Conservation (phyloP, 2,113 vertebrate genomes). For the Dicentrarchus labrax region DNA sequence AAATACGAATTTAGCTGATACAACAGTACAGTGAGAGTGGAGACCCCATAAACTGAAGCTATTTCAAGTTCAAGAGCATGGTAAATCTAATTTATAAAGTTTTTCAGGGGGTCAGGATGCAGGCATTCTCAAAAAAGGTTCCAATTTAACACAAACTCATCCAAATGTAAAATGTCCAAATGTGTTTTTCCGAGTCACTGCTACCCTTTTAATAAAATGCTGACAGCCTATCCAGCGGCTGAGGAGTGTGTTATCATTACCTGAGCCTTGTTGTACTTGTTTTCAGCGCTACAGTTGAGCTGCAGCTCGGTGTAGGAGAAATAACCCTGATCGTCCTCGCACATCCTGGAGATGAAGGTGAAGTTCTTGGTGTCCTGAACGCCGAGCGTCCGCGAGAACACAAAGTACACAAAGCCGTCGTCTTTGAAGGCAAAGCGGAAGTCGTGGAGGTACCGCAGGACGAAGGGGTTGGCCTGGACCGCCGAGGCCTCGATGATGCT, state of each 20-base stretch:
- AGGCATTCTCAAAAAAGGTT: not conserved
- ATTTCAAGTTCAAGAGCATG: slow-evolving; percentile 15
- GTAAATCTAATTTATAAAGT: slow-evolving; percentile 16
- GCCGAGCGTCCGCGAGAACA: slow-evolving; percentile 91
- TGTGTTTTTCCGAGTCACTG: slow-evolving; percentile 16
- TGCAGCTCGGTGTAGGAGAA: slow-evolving; percentile 98
- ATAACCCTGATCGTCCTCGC: slow-evolving; percentile 89
- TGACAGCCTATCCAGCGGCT: not conserved
- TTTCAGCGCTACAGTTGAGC: slow-evolving; percentile 85
- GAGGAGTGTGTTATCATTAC: slow-evolving; percentile 14
- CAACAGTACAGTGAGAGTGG: not conserved
- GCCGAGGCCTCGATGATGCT: slow-evolving; percentile 89
- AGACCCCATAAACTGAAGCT: not conserved
- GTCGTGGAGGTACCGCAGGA: slow-evolving; percentile 85
- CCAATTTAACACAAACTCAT: slow-evolving; percentile 31
- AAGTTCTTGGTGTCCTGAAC: slow-evolving; percentile 86
- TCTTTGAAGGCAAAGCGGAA: slow-evolving; percentile 90
- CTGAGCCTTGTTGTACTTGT: slow-evolving; percentile 87
- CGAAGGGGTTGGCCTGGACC: slow-evolving; percentile 88
- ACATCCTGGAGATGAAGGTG: slow-evolving; percentile 92
- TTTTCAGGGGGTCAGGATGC: not conserved
- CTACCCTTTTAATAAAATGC: not conserved
- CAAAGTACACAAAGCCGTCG: slow-evolving; percentile 88
- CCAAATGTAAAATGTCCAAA: slow-evolving; percentile 25
- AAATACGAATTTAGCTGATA: slow-evolving; percentile 5